A percentile compares a stretch with the other conserved stretches of the same genome.
These are phyloP conservation scores for Sarcophaga bullata DNA, from an alignment of 1,140 invertebrate genomes.

Conservation along the genomic window DNA sequence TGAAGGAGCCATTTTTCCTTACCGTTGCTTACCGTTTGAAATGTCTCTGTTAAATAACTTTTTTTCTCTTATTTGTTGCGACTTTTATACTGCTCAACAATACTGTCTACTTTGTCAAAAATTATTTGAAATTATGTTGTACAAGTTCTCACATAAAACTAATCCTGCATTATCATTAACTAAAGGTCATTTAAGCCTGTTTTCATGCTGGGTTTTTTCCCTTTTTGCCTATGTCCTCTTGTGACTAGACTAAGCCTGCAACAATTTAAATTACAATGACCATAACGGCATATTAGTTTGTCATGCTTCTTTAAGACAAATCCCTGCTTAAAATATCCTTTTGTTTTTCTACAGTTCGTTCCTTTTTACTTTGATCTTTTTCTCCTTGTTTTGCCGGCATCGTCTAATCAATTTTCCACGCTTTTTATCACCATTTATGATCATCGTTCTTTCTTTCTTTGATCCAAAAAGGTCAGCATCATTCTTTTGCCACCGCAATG, in stretches of 20 bases:
- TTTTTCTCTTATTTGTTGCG: no score
- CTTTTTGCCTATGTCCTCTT: constrained; percentile 19
- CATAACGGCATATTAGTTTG: not conserved
- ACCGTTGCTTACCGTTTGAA: constrained; percentile 1
- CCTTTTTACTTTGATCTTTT: not conserved
- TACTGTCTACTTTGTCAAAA: not conserved
- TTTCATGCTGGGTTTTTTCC: not conserved
- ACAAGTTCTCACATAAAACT: not conserved
- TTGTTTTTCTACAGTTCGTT: not conserved
- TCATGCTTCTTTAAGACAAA: not conserved
- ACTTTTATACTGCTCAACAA: not conserved
- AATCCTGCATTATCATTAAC: constrained; percentile 40
- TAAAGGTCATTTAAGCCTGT: constrained; percentile 31
- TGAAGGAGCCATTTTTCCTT: constrained; percentile 4
- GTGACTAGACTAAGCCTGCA: not conserved
- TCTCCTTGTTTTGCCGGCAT: not conserved
- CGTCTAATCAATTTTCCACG: constrained; percentile 30
- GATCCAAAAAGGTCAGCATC: not conserved
- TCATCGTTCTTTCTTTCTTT: no score
- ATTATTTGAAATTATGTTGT: constrained; percentile 21
- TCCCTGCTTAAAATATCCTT: not conserved
- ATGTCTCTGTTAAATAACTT: not conserved
- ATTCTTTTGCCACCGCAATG: constrained; percentile 16
- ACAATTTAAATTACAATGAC: not conserved
- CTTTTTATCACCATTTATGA: not conserved